Base-by-base conservation (phyloP, 1,140 invertebrate species). In the Drosophila lacertosa region DNA sequence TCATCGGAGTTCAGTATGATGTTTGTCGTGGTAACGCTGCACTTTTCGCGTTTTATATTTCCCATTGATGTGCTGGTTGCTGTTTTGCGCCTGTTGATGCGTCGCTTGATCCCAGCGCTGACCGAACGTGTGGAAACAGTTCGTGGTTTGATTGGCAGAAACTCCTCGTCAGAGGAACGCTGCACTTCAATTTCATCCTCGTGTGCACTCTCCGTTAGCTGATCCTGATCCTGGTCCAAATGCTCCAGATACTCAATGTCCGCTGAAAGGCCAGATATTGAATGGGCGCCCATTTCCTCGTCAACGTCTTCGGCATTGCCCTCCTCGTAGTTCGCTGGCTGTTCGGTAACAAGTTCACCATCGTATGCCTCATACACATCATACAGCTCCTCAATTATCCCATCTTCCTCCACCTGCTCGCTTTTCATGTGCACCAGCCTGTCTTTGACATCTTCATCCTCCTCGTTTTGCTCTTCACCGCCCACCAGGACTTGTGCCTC, bases 321-420 rank as follows among this genome's bases (percentile, higher is more conserved):
- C 16, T 75, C 65, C 4, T 75, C 75, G 32, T 64, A 78, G 9
- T 39, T 39, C 7, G 16, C 18, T 4, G 40, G 48, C 7, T 84
- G 82, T 4, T 86, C 81, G 0, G 65, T 18, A n/a, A 76, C 44
- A 16, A 84, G 51, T 5, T 86, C 69, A 11, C 64, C 77, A 2
- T 89, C 82, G 18, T 66, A 88, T 2, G 82, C 48, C 16, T 88
- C 82, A 42, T 88, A 88, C 13, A 88, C 82, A 54, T 89, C 82
- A 40, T 88, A 88, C 6, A 89, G 53, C 13, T 89, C 83, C 45
- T 88, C 82, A 7, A 77, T 88, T 7, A 88, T 82, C 16, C 77
- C 82, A n/a, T 88, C 82, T 37, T 86, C 82, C 18, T 88, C 82
- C 4, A 77, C 82, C 55, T 82, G 70, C 20, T 88, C 82, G 13